Evolutionary conservation across 2,888 invertebrate species (phyloP).

Genomic region (Macrosiphum euphorbiae): DNA sequence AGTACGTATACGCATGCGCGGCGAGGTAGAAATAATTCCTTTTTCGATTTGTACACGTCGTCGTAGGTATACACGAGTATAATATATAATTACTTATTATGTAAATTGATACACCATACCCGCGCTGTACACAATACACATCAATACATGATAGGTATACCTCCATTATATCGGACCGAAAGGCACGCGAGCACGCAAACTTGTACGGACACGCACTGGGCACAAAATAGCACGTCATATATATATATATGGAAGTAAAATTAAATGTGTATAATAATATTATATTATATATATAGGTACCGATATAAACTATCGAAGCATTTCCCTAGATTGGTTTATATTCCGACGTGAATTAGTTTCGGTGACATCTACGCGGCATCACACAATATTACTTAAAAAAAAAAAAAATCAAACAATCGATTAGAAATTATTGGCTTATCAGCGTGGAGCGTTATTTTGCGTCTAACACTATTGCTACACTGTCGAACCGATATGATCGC

Average conservation of each 20-base stretch:
- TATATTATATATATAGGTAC: background rate
- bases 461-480: no score
- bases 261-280: background rate
- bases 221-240: background rate
- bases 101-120: background rate
- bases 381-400: no score
- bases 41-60: background rate
- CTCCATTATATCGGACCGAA: background rate
- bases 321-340: background rate
- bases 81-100: background rate
- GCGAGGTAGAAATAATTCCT: background rate
- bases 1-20: background rate
- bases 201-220: background rate
- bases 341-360: background rate
- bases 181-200: background rate
- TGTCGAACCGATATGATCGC: no score
- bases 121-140: background rate
- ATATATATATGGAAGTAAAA: background rate
- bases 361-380: background rate
- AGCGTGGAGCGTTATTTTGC: no score
- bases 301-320: background rate
- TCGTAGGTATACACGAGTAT: background rate
- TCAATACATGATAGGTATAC: background rate
- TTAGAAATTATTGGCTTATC: no score
- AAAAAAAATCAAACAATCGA: no score